These are phyloP conservation scores for Camponotus floridanus DNA, from an alignment of 1,140 invertebrate species.

Conservation along the genomic window DNA sequence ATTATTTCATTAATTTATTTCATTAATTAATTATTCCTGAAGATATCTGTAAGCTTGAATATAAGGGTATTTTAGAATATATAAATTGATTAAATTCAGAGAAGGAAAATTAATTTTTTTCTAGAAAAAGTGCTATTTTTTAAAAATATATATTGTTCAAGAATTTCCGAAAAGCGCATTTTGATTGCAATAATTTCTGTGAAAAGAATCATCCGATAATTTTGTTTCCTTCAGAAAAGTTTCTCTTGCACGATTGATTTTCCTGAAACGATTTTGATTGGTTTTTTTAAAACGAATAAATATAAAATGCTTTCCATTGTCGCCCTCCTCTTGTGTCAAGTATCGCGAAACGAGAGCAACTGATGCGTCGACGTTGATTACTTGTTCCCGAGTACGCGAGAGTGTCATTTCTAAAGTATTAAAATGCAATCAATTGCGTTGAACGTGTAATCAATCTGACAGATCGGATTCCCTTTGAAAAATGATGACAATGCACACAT, in stretches of 20 bases:
- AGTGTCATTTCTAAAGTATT: slow-evolving; percentile 46
- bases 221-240: background rate
- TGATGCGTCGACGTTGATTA: slow-evolving; percentile 42
- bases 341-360: slow-evolving; percentile 35
- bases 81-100: background rate
- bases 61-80: slow-evolving; percentile 1
- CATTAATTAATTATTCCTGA: background rate
- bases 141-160: background rate
- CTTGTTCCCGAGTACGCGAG: slow-evolving; percentile 46
- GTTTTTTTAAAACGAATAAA: background rate
- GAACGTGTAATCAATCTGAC: slow-evolving; percentile 37
- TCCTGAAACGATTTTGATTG: background rate
- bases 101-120: slow-evolving; percentile 11
- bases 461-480: slow-evolving; percentile 41
- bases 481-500: slow-evolving; percentile 23
- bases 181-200: background rate
- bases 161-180: background rate
- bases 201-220: background rate
- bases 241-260: background rate
- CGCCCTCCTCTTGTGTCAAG: background rate
- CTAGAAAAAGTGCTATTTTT: background rate
- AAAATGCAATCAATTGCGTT: slow-evolving; percentile 52
- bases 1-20: background rate
- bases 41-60: background rate
- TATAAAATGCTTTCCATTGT: slow-evolving; percentile 4